Conservation (phyloP, 2,888 invertebrate species). For the Scaptomyza flava region DNA sequence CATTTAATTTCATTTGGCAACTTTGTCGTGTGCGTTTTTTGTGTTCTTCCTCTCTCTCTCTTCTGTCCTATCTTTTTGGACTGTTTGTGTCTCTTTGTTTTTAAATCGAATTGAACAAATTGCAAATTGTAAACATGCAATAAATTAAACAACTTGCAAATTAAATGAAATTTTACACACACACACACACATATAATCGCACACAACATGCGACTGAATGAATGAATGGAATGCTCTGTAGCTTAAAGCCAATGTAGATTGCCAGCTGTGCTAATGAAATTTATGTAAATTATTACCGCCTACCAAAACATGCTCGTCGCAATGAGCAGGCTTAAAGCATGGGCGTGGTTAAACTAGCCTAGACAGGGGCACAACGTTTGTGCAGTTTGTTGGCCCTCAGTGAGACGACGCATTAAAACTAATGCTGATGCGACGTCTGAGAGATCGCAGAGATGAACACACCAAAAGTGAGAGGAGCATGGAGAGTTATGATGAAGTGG, state of each 20-base stretch:
- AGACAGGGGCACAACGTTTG: constrained; percentile 6
- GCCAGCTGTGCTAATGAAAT: constrained; percentile 74
- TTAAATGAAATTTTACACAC: constrained; percentile 72
- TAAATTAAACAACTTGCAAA: constrained; percentile 78
- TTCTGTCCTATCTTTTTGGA: neutral
- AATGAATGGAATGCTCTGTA: constrained; percentile 30
- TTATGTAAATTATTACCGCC: constrained; percentile 75
- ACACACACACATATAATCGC: constrained; percentile 30
- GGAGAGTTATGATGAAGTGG: neutral
- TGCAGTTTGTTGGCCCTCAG: constrained; percentile 73
- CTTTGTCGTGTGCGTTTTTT: constrained; percentile 56
- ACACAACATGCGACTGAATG: constrained; percentile 8
- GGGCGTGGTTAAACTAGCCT: neutral
- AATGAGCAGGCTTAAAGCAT: constrained; percentile 33
- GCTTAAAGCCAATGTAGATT: constrained; percentile 44
- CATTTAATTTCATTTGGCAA: constrained; percentile 75
- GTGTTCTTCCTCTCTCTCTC: constrained; percentile 23
- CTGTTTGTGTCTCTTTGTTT: constrained; percentile 9
- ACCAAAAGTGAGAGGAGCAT: neutral
- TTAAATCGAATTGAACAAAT: constrained; percentile 79
- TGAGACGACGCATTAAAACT: constrained; percentile 74
- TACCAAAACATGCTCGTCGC: constrained; percentile 30
- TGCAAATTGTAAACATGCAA: constrained; percentile 80
- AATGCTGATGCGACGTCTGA: constrained; percentile 74
- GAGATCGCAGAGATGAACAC: constrained; percentile 24